These are phyloP conservation scores for Drosophila sturtevanti DNA, from an alignment of 1,140 invertebrate species.

Conservation along the genomic window DNA sequence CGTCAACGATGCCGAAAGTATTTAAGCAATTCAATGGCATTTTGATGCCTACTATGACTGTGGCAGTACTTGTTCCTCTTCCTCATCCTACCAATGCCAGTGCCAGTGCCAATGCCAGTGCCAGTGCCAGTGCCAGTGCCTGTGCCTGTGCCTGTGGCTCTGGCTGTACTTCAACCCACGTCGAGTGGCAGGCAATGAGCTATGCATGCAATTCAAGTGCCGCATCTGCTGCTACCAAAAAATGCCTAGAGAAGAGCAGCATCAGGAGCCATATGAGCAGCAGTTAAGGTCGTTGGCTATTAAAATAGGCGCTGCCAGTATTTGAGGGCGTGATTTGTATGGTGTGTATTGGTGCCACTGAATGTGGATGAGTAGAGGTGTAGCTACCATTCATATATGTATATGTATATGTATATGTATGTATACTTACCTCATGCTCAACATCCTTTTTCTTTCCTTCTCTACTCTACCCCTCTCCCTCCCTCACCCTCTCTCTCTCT, in stretches of 20 bases:
- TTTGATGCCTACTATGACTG: constrained; percentile 35
- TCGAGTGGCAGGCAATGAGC: constrained; percentile 76
- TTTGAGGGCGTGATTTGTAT: constrained; percentile 15
- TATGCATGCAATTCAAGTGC: constrained; percentile 78
- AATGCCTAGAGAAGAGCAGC: constrained; percentile 36
- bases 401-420: too few species aligned
- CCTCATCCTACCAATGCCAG: constrained; percentile 30
- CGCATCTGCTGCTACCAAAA: constrained; percentile 52
- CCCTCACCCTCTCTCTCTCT: constrained; percentile 18
- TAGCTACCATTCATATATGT: background rate
- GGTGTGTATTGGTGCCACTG: too few species aligned
- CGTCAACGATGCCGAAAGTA: constrained; percentile 64
- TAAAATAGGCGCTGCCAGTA: constrained; percentile 25
- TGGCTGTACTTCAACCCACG: constrained; percentile 50
- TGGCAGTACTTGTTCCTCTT: too few species aligned
- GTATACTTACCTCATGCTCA: constrained; percentile 30
- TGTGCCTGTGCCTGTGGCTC: background rate
- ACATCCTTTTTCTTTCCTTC: constrained; percentile 15
- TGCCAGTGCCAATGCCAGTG: background rate
- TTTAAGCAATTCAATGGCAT: constrained; percentile 80
- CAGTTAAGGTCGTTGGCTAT: constrained; percentile 61
- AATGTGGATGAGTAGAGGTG: background rate
- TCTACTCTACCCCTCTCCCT: constrained; percentile 33
- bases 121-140: constrained; percentile 12
- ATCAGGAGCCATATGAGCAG: constrained; percentile 31